Base-by-base conservation (phyloP, 2,888 invertebrate genomes). In the Harpagoxenus sublaevis region DNA sequence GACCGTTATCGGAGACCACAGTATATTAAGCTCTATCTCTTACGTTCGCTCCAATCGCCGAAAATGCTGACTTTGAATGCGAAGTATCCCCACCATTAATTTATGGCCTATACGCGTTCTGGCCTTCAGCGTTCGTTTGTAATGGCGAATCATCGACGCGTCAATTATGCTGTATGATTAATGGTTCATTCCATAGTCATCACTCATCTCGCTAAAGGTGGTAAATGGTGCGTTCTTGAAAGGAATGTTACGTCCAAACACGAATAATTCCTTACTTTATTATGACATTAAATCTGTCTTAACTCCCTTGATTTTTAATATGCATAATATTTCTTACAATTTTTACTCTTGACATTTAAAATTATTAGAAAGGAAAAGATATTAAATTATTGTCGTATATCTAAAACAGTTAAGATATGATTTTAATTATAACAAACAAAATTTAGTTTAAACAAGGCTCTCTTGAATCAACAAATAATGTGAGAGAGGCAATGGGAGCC, bases 21-120 rank as follows among this genome's bases (percentile, higher is more conserved):
- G 86, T 89, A 84, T 90, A 89, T 89, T 90, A 88, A 90, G 87
- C 84, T 84, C 84, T 85, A 90, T 89, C 87, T 87, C 84, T 89
- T 86, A 86, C 55, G 4, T 60, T 23, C 60, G 15, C 28, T 6
- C 45, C 28, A 55, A 45, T 57, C 60, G 48, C 35, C 79, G 79
- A 81, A 81, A 81, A 81, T 23, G 78, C 78, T 78, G 79, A 77
- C 79, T 79, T 79, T 48, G 73, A 60, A 71, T 48, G 48, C 39
- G 73, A 81, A 39, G 73, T 81, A 35, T 81, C 60, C 12, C 60
- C 12, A 28, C 48, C 73, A 73, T 81, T 81, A 81, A 81, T 81
- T 73, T 73, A 23, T 23, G 35, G 23, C 5, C 79, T 79, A 45
- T 57, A 68, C 10, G 45, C 31, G 63, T 63, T 39, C 63, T 39